A percentile compares a stretch with the other conserved stretches of the same genome.
Conservation (phyloP, 2,797 vertebrate species). For the Lophius americanus region DNA sequence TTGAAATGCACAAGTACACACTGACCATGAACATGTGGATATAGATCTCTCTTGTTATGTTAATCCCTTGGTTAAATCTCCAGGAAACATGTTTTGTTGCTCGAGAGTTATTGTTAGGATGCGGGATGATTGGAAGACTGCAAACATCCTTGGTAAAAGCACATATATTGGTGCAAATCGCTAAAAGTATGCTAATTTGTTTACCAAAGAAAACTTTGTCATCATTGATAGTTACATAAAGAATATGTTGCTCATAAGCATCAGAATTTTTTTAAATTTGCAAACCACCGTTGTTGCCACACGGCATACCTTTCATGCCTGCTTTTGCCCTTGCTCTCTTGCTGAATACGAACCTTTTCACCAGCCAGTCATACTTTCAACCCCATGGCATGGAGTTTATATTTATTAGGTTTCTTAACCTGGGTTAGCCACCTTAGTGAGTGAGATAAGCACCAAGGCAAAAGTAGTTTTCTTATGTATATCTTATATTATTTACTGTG, state of each 20-base stretch:
- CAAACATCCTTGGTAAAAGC: constrained; percentile 1
- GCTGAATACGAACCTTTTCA: not conserved
- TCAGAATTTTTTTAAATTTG: not conserved
- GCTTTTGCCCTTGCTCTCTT: not conserved
- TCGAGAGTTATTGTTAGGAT: not conserved
- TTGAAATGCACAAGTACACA: constrained; percentile 11
- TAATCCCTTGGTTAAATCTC: constrained; percentile 8
- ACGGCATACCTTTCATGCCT: not conserved
- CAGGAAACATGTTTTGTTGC: not conserved
- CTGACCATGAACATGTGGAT: not conserved
- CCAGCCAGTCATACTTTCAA: not conserved
- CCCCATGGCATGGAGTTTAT: not conserved
- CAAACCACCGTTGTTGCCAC: not conserved
- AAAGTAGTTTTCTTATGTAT: not conserved
- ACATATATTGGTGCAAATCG: too few relatives aligned
- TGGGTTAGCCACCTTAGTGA: not conserved
- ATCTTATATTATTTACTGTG: not conserved
- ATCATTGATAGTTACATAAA: not conserved
- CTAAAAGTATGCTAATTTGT: not conserved
- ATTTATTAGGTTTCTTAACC: not conserved
- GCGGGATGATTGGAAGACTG: constrained; percentile 4
- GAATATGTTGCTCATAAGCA: not conserved
- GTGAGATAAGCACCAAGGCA: not conserved
- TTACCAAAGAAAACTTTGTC: not conserved
- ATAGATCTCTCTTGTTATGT: not conserved